Conservation (phyloP, 2,888 invertebrate species). For the Autographa pulchrina region DNA sequence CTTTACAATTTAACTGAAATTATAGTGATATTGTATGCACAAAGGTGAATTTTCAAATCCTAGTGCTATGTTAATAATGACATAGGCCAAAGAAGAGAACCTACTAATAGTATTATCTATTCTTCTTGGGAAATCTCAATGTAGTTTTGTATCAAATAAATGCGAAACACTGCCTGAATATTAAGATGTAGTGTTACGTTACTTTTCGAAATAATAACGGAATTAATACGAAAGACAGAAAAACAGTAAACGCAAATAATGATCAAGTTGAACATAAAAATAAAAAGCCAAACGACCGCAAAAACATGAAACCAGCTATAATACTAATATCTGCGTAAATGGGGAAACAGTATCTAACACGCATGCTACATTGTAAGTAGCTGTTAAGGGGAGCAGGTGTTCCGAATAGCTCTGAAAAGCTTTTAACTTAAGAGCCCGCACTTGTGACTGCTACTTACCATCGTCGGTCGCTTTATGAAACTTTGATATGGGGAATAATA, state of each 20-base stretch:
- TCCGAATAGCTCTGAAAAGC: conserved; percentile 55
- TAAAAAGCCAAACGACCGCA: background rate
- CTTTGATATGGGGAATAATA: conserved; percentile 56
- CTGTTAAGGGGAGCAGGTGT: conserved; percentile 58
- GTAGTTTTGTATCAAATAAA: too few species aligned
- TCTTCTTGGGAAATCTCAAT: too few species aligned
- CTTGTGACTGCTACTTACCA: conserved; percentile 53
- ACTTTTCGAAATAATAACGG: too few species aligned
- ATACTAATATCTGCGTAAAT: conserved; percentile 22
- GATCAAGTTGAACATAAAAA: background rate
- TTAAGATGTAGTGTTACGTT: too few species aligned
- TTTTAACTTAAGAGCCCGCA: conserved; percentile 58
- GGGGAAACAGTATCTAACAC: conserved; percentile 32
- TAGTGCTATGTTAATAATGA: too few species aligned
- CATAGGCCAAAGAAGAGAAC: too few species aligned
- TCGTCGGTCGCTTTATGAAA: conserved; percentile 52
- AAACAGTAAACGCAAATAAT: background rate
- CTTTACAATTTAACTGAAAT: background rate
- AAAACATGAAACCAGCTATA: conserved; percentile 4
- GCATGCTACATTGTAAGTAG: conserved; percentile 52
- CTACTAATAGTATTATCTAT: too few species aligned
- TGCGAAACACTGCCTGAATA: too few species aligned
- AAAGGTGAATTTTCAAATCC: background rate
- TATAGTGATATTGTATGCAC: background rate
- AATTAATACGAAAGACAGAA: too few species aligned